Evolutionary conservation across 2,888 invertebrate species (phyloP), one percentile per base, ranked within the genome.

Genomic region (Eutolmus rufibarbis): DNA sequence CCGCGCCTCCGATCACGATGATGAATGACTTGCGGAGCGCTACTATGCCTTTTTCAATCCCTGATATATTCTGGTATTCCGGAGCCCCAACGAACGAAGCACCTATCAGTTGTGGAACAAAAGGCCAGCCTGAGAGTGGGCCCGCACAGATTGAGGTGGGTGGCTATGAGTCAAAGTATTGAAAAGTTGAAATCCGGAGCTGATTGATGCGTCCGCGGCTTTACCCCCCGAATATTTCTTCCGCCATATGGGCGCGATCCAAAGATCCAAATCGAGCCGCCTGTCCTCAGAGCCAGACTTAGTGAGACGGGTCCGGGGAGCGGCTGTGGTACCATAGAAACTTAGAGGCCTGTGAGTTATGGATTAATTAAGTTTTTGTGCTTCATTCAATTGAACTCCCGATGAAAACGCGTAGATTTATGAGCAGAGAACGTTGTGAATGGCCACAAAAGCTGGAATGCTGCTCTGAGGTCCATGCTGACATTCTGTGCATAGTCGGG

Each of bases 141-240:
- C 23, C 28, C 23, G 9, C 16, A 28, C 16, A n/a, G 43, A 79
- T 46, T 51, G 16, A 3, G 14, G 79, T 79, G 79, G 79, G 79
- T 79, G 79, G 79, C 46, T 31, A 79, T 79, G 79, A 79, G 79
- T 51, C 51, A 79, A 46, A 9, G 51, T 31, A 79, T 51, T 51
- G 79, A 79, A 79, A 51, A 28, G 19, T 43, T 31, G n/a, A 79
- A 51, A 78, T 40, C 43, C 23, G 19, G 8, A 46, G 23, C 37
- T 78, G 78, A 78, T 78, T 78, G 78, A 78, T 78, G 78, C 46
- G 40, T 23, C n/a, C 43, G 66, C 66, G 66, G 19, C 23, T 51
- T 7, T 46, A 46, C 1, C n/a, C 14, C 56, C 19, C n/a, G 56
- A 56, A n/a, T 19, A 56, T 19, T 14, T 14, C 56, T 19, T 9